Conservation (phyloP, 2,113 vertebrate genomes). For the Melanotaenia duboulayi region DNA sequence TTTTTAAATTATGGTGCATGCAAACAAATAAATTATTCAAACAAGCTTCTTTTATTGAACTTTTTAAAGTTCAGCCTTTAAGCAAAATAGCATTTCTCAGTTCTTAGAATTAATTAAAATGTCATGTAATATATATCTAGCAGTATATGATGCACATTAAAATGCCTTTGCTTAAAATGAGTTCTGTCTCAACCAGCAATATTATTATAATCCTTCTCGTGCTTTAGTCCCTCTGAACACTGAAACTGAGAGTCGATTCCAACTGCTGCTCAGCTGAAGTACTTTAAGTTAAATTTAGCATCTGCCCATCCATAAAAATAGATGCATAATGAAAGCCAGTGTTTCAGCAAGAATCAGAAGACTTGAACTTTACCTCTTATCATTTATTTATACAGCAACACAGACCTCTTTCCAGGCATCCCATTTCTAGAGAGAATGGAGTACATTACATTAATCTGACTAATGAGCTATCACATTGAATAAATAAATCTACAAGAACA, state of each 20-base stretch:
- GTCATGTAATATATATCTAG: not conserved
- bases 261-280: slow-evolving; percentile 19
- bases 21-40: not conserved
- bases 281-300: slow-evolving; percentile 57
- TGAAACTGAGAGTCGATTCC: slow-evolving; percentile 26
- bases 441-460: slow-evolving; percentile 86
- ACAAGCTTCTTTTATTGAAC: not conserved
- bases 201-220: not conserved
- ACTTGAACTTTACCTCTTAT: slow-evolving; percentile 65
- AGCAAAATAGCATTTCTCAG: not conserved
- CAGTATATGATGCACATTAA: not conserved
- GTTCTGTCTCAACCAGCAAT: not conserved
- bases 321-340: slow-evolving; percentile 54
- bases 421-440: slow-evolving; percentile 70
- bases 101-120: not conserved
- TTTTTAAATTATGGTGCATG: not conserved
- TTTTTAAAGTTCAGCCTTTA: slow-evolving; percentile 23
- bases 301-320: slow-evolving; percentile 60
- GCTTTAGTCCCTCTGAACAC: slow-evolving; percentile 2
- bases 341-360: slow-evolving; percentile 50
- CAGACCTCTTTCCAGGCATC: slow-evolving; percentile 56
- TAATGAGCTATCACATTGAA: slow-evolving; percentile 85
- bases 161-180: not conserved
- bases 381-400: slow-evolving; percentile 64
- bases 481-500: slow-evolving; percentile 86